Base-by-base conservation (phyloP, 2,888 invertebrate species). In the Rhorus exstirpatorius region DNA sequence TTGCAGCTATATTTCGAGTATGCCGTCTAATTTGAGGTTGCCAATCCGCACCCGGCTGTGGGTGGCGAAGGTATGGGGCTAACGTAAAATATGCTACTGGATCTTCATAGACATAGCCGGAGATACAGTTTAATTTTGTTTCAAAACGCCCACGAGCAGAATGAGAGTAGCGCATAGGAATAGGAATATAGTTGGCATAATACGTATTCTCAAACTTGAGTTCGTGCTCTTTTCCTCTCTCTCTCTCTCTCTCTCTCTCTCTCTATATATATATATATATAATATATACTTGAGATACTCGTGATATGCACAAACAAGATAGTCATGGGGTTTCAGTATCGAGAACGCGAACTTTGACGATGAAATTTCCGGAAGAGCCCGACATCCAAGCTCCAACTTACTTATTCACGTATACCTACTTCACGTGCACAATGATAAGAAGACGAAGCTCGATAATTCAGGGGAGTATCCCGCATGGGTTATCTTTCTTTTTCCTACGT, bases 41-140 rank as follows among this genome's bases (percentile, higher is more conserved):
- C n/a, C n/a, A n/a, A n/a, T n/a, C n/a, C n/a, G n/a, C n/a, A n/a
- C n/a, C n/a, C n/a, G n/a, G n/a, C n/a, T n/a, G n/a, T n/a, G n/a
- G n/a, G n/a, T n/a, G n/a, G n/a, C n/a, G n/a, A n/a, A n/a, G n/a
- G n/a, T n/a, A n/a, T n/a, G n/a, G n/a, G n/a, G n/a, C n/a, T n/a
- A n/a, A n/a, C n/a, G 14, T 38, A 38, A 26, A 38, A 12, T 8
- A 46, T 14, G 26, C 24, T 83, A 84, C 84, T 88, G 87, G 87
- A 90, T 88, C 88, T 87, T 83, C 79, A 84, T 87, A 87, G 88
- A 87, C 88, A 88, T 86, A 84, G 87, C 79, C 61, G n/a, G 81
- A 61, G 17, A 26, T 63, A 83, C 84, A 19, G 35, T 88, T 77
- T 77, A 86, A 85, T 83, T 88, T 87, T 85, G 86, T 87, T 85